A percentile compares a stretch with the other conserved stretches of the same genome.
These are phyloP conservation scores for Harpagoxenus sublaevis DNA, from an alignment of 2,888 invertebrate species.

Conservation along the genomic window DNA sequence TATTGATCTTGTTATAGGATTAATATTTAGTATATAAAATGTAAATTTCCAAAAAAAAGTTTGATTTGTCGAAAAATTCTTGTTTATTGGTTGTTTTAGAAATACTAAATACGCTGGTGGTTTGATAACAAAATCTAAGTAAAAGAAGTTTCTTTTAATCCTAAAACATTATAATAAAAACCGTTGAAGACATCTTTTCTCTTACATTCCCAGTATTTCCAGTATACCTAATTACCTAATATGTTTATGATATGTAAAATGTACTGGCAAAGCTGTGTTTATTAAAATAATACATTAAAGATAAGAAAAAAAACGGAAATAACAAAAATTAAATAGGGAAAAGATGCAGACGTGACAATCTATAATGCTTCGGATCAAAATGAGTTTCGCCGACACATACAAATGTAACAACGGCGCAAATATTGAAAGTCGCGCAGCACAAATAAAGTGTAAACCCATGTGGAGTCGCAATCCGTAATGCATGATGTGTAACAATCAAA, in stretches of 20 bases:
- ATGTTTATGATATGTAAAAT: not conserved
- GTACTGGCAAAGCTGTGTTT: not conserved
- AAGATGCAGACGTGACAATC: not conserved
- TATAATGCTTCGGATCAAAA: not conserved
- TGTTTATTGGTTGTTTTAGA: not conserved
- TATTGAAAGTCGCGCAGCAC: not conserved
- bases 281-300: not conserved
- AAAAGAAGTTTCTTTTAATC: not conserved
- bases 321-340: not conserved
- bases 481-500: constrained; percentile 29
- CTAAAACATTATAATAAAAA: not conserved
- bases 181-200: not conserved
- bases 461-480: not conserved
- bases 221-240: not conserved
- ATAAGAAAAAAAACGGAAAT: not conserved
- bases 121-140: not conserved
- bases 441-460: constrained; percentile 15
- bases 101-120: not conserved
- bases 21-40: not conserved
- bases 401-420: not conserved
- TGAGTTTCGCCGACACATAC: not conserved
- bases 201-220: not conserved
- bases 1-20: not conserved
- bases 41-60: not conserved
- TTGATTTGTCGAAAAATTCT: not conserved